These are phyloP conservation scores for Tetraneura akinire DNA, from an alignment of 1,140 invertebrate species.

Conservation along the genomic window DNA sequence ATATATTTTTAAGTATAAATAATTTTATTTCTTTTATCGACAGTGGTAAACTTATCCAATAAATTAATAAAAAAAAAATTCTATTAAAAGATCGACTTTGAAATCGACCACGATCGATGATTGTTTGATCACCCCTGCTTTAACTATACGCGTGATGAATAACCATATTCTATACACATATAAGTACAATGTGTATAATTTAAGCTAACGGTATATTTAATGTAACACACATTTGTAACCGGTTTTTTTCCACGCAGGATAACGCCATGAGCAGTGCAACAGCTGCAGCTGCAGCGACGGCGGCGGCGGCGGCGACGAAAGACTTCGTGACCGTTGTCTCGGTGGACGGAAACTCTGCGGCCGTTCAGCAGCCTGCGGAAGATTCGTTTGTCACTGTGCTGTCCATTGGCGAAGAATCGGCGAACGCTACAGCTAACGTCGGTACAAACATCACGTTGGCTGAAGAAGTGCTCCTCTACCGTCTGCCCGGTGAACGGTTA, in stretches of 20 bases:
- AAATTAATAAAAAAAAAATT: no score
- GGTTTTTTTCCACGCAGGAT: neutral
- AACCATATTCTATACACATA: no score
- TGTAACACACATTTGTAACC: neutral
- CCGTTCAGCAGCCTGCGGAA: slow-evolving; percentile 54
- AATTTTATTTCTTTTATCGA: no score
- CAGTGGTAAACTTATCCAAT: no score
- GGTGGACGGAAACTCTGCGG: slow-evolving; percentile 59
- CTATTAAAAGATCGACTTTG: no score
- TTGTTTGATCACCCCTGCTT: no score
- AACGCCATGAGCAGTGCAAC: no score
- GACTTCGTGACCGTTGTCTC: slow-evolving; percentile 73
- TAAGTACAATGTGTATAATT: neutral
- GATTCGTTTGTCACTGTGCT: slow-evolving; percentile 61
- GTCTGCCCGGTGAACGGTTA: slow-evolving; percentile 83
- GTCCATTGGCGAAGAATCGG: slow-evolving; percentile 59
- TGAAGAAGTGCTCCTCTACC: slow-evolving; percentile 76
- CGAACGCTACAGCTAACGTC: slow-evolving; percentile 55
- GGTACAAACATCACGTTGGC: slow-evolving; percentile 56
- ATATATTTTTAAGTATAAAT: no score
- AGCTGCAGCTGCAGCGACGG: no score
- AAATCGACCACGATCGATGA: no score
- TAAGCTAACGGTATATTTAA: neutral
- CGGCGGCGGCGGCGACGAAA: slow-evolving; percentile 53
- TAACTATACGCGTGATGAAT: no score